phyloP scores from a whole-genome alignment of 1,140 invertebrate species.

The Brachionus koreanus region DNA sequence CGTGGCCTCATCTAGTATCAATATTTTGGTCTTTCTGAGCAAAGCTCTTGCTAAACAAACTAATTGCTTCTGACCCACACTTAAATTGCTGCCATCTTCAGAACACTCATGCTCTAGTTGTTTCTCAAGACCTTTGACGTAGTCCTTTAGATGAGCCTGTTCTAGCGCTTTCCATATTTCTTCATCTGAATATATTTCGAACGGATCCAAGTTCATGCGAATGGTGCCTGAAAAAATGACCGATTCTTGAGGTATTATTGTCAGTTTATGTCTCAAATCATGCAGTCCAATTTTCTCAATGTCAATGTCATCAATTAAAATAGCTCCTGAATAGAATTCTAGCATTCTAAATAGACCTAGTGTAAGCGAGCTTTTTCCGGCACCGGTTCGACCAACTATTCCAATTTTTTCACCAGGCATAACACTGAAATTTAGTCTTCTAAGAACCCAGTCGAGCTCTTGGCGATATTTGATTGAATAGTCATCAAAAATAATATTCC shows the following conservation, averaged over 20 bases:
- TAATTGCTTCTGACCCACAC: slow-evolving; percentile 62
- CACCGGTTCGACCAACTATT: slow-evolving; percentile 77
- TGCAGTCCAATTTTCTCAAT: slow-evolving; percentile 67
- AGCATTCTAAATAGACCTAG: slow-evolving; percentile 62
- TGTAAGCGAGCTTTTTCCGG: slow-evolving; percentile 79
- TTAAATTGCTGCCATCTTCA: slow-evolving; percentile 22
- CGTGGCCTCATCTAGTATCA: slow-evolving; percentile 68
- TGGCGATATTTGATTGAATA: slow-evolving; percentile 51
- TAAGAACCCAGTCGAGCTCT: slow-evolving; percentile 51
- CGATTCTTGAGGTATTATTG: slow-evolving; percentile 86
- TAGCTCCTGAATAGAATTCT: slow-evolving; percentile 58
- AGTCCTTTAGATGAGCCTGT: slow-evolving; percentile 62
- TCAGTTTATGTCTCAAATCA: slow-evolving; percentile 69
- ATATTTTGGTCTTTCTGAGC: slow-evolving; percentile 66
- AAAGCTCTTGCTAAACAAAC: slow-evolving; percentile 63
- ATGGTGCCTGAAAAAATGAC: slow-evolving; percentile 80
- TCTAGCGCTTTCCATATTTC: slow-evolving; percentile 71
- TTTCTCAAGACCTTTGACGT: slow-evolving; percentile 54
- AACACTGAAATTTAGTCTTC: slow-evolving; percentile 50
- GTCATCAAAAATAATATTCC: slow-evolving; percentile 62
- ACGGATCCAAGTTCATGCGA: slow-evolving; percentile 64
- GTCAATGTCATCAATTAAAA: slow-evolving; percentile 69
- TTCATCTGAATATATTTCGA: slow-evolving; percentile 68
- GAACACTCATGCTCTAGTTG: slow-evolving; percentile 52
- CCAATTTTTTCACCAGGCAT: slow-evolving; percentile 64